phyloP scores from a whole-genome alignment of 2,113 vertebrate species.

The Synodontis membranacea region DNA sequence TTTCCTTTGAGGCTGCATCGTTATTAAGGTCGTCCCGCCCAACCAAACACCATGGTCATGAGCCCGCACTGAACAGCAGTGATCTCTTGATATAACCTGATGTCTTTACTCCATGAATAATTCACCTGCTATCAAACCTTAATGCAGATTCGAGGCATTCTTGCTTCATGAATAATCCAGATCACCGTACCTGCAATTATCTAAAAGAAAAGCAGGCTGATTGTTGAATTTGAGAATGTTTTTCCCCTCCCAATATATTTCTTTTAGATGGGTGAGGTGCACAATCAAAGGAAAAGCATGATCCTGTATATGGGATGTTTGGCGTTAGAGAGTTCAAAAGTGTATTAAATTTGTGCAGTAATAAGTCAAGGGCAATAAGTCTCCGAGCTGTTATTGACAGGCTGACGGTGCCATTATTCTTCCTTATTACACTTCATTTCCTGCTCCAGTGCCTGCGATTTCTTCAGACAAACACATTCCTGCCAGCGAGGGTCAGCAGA shows the following conservation, averaged over 20 bases:
- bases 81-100: constrained; percentile 41
- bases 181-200: constrained; percentile 26
- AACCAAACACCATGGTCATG: background rate
- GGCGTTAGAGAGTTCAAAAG: background rate
- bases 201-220: constrained; percentile 37
- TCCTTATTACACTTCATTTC: constrained; percentile 43
- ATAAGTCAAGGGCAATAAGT: constrained; percentile 7
- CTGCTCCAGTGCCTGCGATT: constrained; percentile 42
- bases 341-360: constrained; percentile 21
- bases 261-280: background rate
- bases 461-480: constrained; percentile 40
- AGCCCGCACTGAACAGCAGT: background rate
- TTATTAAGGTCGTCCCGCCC: background rate
- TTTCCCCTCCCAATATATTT: background rate
- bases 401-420: constrained; percentile 22
- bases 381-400: constrained; percentile 26
- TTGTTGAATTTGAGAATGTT: background rate
- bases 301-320: background rate
- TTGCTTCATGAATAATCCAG: constrained; percentile 52
- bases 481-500: background rate
- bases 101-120: constrained; percentile 48
- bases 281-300: background rate
- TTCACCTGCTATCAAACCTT: constrained; percentile 46
- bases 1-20: background rate
- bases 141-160: constrained; percentile 48